Percentiles rank a stretch among this genome's conserved stretches.
Conservation (phyloP, 2,113 vertebrate species). For the Nanorana parkeri region DNA sequence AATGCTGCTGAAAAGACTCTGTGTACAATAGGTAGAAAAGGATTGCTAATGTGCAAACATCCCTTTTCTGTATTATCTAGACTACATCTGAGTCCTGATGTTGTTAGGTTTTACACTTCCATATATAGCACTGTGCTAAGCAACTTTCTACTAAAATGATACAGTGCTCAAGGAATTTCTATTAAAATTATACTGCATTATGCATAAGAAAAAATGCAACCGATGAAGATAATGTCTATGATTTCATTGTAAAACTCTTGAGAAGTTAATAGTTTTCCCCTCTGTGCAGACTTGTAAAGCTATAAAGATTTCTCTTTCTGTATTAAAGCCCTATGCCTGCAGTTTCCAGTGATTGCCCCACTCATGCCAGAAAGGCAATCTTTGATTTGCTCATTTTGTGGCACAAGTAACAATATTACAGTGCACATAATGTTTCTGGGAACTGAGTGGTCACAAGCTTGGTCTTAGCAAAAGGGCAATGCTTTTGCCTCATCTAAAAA, state of each 20-base stretch:
- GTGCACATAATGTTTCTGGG: background rate
- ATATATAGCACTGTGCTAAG: constrained; percentile 8
- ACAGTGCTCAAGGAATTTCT: constrained; percentile 17
- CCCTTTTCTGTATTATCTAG: no score
- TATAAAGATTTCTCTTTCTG: constrained; percentile 2
- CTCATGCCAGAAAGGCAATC: background rate
- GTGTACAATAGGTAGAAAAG: no score
- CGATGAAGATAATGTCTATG: background rate
- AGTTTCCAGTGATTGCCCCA: background rate
- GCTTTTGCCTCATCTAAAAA: constrained; percentile 5
- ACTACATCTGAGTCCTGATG: background rate
- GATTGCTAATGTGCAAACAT: no score
- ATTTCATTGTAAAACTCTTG: constrained; percentile 27
- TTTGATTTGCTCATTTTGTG: constrained; percentile 14
- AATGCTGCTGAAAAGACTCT: no score
- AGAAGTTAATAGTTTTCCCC: constrained; percentile 27
- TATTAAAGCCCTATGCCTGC: background rate
- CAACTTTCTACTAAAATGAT: background rate
- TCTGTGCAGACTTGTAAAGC: constrained; percentile 13
- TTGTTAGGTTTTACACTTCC: background rate
- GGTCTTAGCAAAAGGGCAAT: background rate
- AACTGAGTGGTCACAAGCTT: background rate
- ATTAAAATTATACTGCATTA: background rate
- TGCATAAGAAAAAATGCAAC: constrained; percentile 23
- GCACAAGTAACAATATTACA: background rate